phyloP scores from a whole-genome alignment of 1,140 invertebrate genomes.

The Rhyzopertha dominica region DNA sequence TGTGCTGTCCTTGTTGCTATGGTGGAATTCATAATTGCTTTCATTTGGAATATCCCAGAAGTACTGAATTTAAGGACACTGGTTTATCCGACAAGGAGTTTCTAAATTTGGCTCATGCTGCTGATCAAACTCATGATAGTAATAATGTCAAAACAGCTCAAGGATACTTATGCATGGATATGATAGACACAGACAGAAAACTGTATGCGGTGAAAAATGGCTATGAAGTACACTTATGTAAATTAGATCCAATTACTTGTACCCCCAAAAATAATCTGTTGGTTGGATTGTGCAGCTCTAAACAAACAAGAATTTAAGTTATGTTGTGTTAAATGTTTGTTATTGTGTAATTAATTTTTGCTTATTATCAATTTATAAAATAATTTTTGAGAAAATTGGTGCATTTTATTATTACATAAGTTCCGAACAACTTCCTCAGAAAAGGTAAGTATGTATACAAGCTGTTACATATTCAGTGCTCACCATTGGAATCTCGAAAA shows the following conservation, averaged over 20 bases:
- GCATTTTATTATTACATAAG: no score
- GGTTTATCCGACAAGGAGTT: slow-evolving; percentile 60
- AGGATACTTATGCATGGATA: slow-evolving; percentile 76
- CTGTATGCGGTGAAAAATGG: slow-evolving; percentile 65
- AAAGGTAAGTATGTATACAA: no score
- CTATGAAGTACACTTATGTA: slow-evolving; percentile 70
- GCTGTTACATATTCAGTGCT: no score
- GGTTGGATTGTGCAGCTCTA: no score
- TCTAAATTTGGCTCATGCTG: slow-evolving; percentile 77
- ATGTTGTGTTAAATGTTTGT: no score
- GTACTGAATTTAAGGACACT: slow-evolving; percentile 39
- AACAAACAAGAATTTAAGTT: no score
- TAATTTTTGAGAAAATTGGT: no score
- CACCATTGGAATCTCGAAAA: no score
- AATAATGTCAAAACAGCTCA: slow-evolving; percentile 65
- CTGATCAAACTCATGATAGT: slow-evolving; percentile 80
- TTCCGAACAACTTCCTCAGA: no score
- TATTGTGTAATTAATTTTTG: no score
- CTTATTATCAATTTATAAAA: no score
- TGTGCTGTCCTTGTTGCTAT: slow-evolving; percentile 93
- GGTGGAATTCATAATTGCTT: slow-evolving; percentile 74
- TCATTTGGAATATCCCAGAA: slow-evolving; percentile 69
- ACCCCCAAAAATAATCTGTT: slow-evolving; percentile 93
- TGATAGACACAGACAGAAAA: slow-evolving; percentile 83
- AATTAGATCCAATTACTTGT: slow-evolving; percentile 72